phyloP scores from a whole-genome alignment of 2,113 vertebrate genomes.

The Octodon degus region DNA sequence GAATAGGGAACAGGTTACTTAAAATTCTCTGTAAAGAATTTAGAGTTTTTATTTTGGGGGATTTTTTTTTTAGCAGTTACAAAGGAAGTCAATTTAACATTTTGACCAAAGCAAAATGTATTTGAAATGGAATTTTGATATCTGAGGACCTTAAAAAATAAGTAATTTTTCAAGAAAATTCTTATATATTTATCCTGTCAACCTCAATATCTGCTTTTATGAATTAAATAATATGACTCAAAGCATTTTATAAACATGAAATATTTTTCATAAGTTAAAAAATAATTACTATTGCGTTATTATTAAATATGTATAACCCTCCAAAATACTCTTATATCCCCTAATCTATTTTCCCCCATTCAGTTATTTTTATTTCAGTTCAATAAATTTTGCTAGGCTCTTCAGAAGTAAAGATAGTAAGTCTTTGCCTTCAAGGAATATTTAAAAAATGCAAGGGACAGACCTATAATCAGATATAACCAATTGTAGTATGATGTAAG shows the following conservation, averaged over 20 bases:
- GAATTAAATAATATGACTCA: slow-evolving; percentile 1
- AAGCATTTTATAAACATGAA: slow-evolving; percentile 33
- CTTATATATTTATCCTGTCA: not conserved
- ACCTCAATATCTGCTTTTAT: slow-evolving; percentile 32
- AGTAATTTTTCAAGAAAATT: slow-evolving; percentile 1
- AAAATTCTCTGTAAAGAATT: slow-evolving; percentile 25
- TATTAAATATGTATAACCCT: slow-evolving; percentile 2
- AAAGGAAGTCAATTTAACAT: not conserved
- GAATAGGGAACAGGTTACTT: not conserved
- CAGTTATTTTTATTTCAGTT: slow-evolving; percentile 37
- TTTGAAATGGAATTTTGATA: slow-evolving; percentile 28
- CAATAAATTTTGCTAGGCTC: not conserved
- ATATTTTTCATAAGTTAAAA: slow-evolving; percentile 20
- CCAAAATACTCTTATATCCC: not conserved
- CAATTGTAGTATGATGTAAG: not conserved
- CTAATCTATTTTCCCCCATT: not conserved
- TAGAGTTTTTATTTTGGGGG: slow-evolving; percentile 22
- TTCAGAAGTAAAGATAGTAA: not conserved
- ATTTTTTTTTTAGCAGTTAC: slow-evolving; percentile 5
- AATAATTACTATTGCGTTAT: not conserved
- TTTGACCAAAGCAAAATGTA: slow-evolving; percentile 57
- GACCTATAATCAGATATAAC: not conserved
- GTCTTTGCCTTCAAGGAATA: slow-evolving; percentile 2
- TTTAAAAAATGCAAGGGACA: not conserved
- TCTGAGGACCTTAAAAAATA: not conserved